Conservation (phyloP, 2,888 invertebrate species). For the Scaptomyza polygonia region DNA sequence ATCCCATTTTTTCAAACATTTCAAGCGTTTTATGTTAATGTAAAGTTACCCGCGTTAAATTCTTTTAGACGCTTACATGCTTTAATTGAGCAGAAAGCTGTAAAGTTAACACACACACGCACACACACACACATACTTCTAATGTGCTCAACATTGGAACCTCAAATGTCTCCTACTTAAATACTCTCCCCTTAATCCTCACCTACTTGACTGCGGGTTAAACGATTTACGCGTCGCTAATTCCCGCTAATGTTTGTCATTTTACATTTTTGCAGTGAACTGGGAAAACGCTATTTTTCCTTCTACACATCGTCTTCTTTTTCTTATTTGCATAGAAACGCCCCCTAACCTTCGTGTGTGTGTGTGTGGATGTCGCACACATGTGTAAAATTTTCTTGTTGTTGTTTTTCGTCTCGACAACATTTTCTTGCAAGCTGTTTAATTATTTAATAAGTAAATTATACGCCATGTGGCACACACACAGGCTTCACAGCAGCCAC, state of each 20-base stretch:
- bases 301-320: background rate
- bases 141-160: constrained; percentile 25
- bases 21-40: constrained; percentile 21
- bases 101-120: constrained; percentile 33
- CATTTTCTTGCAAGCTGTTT: constrained; percentile 58
- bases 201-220: constrained; percentile 45
- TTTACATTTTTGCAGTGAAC: constrained; percentile 71
- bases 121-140: constrained; percentile 44
- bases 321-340: constrained; percentile 11
- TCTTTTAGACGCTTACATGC: constrained; percentile 23
- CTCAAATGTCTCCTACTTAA: too few relatives aligned
- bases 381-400: constrained; percentile 30
- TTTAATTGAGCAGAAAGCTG: constrained; percentile 71
- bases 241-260: constrained; percentile 78
- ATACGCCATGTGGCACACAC: constrained; percentile 41
- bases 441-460: constrained; percentile 78
- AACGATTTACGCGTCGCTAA: constrained; percentile 77
- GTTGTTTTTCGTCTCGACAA: constrained; percentile 7
- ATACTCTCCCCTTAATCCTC: too few relatives aligned
- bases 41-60: constrained; percentile 13
- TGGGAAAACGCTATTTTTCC: constrained; percentile 21
- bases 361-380: constrained; percentile 18
- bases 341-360: constrained; percentile 6
- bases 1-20: background rate
- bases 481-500: constrained; percentile 4